Evolutionary conservation across 2,113 vertebrate genomes (phyloP).

Genomic region (Damaliscus lunatus): DNA sequence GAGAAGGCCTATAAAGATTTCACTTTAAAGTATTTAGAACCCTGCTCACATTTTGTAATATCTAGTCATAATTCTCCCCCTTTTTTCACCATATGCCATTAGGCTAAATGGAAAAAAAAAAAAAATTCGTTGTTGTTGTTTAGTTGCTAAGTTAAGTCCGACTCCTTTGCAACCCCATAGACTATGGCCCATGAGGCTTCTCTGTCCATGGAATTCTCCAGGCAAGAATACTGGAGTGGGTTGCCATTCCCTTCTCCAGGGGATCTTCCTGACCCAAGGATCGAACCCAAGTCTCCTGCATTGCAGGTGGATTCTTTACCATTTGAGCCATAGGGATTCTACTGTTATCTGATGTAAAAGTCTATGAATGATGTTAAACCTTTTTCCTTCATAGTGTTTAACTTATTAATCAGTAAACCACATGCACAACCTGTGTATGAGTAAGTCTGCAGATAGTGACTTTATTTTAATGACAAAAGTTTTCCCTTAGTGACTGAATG

Average conservation of each 20-base stretch:
- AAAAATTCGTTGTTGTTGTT: background rate
- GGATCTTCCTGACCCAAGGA: background rate
- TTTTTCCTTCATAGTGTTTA: background rate
- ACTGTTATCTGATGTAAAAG: background rate
- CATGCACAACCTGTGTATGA: background rate
- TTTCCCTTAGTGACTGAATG: background rate
- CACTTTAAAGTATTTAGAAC: background rate
- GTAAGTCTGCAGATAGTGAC: background rate
- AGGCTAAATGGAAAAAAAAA: slow-evolving; percentile 17
- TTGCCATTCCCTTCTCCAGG: background rate
- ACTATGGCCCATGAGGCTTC: background rate
- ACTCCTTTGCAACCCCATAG: background rate
- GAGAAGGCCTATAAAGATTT: background rate
- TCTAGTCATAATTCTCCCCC: background rate
- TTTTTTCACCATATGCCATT: background rate
- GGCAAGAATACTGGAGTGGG: background rate
- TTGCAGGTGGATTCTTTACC: background rate
- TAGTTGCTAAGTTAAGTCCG: background rate
- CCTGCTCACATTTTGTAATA: background rate
- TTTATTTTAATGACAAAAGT: slow-evolving; percentile 2
- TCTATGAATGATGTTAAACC: background rate
- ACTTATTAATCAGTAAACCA: background rate
- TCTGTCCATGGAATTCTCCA: background rate
- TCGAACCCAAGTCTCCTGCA: background rate
- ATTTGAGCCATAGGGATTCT: background rate